Evolutionary conservation across 2,797 vertebrate species (phyloP).

Genomic region (Phyllotis vaccarum): DNA sequence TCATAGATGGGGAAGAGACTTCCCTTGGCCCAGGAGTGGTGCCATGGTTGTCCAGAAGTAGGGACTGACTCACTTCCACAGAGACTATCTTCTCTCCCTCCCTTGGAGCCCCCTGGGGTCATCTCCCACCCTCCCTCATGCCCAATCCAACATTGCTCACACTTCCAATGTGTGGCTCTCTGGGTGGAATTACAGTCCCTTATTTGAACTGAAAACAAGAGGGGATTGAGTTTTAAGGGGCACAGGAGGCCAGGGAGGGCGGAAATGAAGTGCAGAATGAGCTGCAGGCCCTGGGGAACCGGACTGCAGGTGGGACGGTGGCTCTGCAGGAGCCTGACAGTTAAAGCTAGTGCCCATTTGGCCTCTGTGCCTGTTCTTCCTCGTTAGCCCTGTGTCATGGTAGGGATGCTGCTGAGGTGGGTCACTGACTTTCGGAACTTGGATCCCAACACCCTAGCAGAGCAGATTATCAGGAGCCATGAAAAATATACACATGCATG

Average conservation of each 20-base stretch:
- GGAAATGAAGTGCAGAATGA: constrained; percentile 68
- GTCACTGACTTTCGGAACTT: neutral
- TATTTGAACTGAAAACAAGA: constrained; percentile 82
- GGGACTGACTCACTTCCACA: neutral
- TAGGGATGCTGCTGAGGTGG: accelerated
- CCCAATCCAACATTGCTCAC: neutral
- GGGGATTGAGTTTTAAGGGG: constrained; percentile 72
- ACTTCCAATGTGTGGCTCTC: constrained; percentile 27
- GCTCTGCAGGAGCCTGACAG: neutral
- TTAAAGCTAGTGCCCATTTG: neutral
- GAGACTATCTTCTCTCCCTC: neutral
- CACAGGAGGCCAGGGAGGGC: constrained; percentile 71
- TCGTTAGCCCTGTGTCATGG: neutral
- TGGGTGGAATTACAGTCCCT: constrained; percentile 74
- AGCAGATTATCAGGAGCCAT: accelerated
- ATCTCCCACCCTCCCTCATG: neutral
- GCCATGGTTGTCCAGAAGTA: neutral
- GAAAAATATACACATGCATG: accelerated
- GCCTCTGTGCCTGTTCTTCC: neutral
- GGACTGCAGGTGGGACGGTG: constrained; percentile 47
- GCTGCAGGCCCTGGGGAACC: neutral
- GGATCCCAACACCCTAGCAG: neutral
- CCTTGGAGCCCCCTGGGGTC: neutral
- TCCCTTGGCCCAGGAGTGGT: neutral
- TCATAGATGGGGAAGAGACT: neutral